These are phyloP conservation scores for Epizoanthus fatuus DNA, from an alignment of 92 coral and sea anemone genomes.

Conservation along the genomic window DNA sequence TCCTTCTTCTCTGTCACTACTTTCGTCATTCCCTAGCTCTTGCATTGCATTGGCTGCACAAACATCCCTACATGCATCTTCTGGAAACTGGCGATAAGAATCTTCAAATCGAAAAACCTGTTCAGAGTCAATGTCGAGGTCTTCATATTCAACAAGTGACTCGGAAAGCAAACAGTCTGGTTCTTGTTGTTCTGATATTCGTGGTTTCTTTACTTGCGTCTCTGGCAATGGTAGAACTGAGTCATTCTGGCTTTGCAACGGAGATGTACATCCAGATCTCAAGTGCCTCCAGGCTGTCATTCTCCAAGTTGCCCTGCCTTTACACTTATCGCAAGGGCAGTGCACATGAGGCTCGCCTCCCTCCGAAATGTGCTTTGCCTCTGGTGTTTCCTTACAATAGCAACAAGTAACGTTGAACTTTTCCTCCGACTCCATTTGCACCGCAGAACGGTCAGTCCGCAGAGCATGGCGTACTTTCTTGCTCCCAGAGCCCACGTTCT, in stretches of 20 bases:
- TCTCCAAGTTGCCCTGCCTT: slow-evolving; percentile 61
- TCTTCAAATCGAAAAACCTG: not conserved
- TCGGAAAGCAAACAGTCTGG: not conserved
- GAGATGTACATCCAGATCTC: not conserved
- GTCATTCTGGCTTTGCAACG: not conserved
- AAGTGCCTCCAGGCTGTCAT: slow-evolving; percentile 70
- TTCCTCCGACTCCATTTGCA: too few relatives aligned
- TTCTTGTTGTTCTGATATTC: not conserved
- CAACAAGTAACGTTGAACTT: slow-evolving; percentile 36
- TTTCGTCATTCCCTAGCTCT: not conserved
- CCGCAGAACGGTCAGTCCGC: too few relatives aligned
- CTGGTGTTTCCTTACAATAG: slow-evolving; percentile 45
- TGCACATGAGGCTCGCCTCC: slow-evolving; percentile 61
- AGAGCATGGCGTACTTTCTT: too few relatives aligned
- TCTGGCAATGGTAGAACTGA: not conserved
- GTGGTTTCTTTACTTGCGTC: not conserved
- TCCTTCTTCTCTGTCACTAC: not conserved
- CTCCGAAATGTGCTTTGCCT: slow-evolving; percentile 50
- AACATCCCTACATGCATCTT: not conserved
- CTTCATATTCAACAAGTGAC: not conserved
- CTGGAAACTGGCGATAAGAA: not conserved
- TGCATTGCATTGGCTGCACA: not conserved
- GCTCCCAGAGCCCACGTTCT: too few relatives aligned
- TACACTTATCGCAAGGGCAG: slow-evolving; percentile 64
- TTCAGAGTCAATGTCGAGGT: not conserved